A percentile compares a stretch with the other conserved stretches of the same genome.
phyloP scores from a whole-genome alignment of 1,140 invertebrate genomes.

The Drosophila albomicans region DNA sequence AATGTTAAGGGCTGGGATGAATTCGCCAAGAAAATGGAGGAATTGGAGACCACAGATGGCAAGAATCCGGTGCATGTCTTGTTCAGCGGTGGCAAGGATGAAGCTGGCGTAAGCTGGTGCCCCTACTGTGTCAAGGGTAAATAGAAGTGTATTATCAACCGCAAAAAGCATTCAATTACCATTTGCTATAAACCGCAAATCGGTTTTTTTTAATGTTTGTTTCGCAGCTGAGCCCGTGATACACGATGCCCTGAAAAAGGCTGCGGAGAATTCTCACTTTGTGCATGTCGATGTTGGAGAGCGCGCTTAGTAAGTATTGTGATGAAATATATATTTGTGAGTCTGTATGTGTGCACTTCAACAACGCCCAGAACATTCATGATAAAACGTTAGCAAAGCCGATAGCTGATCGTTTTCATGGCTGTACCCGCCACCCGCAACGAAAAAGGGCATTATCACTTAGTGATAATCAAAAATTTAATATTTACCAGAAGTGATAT shows the following conservation, averaged over 20 bases:
- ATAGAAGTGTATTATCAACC: neutral
- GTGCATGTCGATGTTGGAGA: slow-evolving; percentile 90
- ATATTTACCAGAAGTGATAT: too few species aligned
- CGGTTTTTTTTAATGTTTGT: slow-evolving; percentile 17
- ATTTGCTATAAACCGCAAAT: slow-evolving; percentile 11
- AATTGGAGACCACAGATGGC: slow-evolving; percentile 82
- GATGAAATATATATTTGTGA: neutral
- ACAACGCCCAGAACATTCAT: slow-evolving; percentile 46
- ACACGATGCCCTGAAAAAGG: slow-evolving; percentile 86
- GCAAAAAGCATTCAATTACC: neutral
- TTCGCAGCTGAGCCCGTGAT: slow-evolving; percentile 87
- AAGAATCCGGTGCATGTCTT: slow-evolving; percentile 87
- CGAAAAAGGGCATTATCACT: too few species aligned
- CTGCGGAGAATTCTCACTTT: slow-evolving; percentile 87
- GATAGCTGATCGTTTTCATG: slow-evolving; percentile 29
- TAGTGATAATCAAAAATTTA: too few species aligned
- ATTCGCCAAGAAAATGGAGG: slow-evolving; percentile 86
- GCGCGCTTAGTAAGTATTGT: slow-evolving; percentile 83
- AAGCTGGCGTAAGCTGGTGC: slow-evolving; percentile 90
- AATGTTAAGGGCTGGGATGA: slow-evolving; percentile 87
- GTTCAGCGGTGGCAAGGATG: slow-evolving; percentile 88
- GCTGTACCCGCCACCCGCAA: too few species aligned
- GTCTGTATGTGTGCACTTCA: neutral
- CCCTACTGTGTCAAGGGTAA: slow-evolving; percentile 90
- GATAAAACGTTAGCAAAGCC: slow-evolving; percentile 37